Evolutionary conservation across 2,888 invertebrate genomes (phyloP), one percentile per base, ranked within the genome.

Genomic region (Kryphioiulus occultus): DNA sequence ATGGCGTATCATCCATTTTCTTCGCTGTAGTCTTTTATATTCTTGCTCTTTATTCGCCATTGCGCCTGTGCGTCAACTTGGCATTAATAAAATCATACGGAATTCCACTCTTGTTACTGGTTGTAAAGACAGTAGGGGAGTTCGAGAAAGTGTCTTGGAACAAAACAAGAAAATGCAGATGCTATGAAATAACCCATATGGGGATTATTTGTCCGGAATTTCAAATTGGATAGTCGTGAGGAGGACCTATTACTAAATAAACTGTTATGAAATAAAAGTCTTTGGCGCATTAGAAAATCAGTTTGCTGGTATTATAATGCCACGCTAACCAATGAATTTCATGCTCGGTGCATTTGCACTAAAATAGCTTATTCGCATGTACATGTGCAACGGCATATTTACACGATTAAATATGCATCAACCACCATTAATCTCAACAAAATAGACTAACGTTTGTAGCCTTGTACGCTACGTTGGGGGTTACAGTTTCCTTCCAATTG

Each of bases 41-140:
- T 22, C 22, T 68, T 68, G n/a, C 22, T 68, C 59, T 68, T 26
- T 68, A 68, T 68, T 68, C 59, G 59, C 59, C 22, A 19, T 26
- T 22, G 59, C 9, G 59, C 22, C 22, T 22, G 22, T 22, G 59
- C 26, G 22, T 22, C 59, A 68, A 22, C 59, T 22, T 68, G 59
- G 22, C 59, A 68, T 68, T 68, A 68, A 68, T 68, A 68, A 68
- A 68, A 68, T 68, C 59, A 68, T 68, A 68, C 19, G 22, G 22
- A 68, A 68, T 68, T 68, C 22, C 12, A 12, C 22, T 19, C 10
- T 68, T 68, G 59, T 68, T 68, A 68, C 59, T 22, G 59, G 22
- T 68, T 68, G 59, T 59, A 68, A 68, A 68, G 59, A 1, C 22
- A 68, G 22, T 68, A 12, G 59, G 22, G 59, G 59, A 68, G 59